These are phyloP conservation scores for Urocitellus parryii DNA, from an alignment of 2,113 vertebrate species.

Conservation along the genomic window DNA sequence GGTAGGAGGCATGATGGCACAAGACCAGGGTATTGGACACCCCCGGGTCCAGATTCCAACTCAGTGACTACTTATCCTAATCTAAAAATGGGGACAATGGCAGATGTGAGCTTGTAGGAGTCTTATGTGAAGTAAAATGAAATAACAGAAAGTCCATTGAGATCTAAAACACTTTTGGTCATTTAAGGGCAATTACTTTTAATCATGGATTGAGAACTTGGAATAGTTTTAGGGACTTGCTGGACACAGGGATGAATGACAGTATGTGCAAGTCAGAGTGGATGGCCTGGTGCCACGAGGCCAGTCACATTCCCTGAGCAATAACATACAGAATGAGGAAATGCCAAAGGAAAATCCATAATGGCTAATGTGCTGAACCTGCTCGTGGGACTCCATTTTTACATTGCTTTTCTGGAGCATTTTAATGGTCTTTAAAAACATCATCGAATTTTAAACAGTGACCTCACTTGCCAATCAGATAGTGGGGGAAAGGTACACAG, in stretches of 20 bases:
- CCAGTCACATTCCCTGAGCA: constrained; percentile 32
- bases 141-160: not conserved
- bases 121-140: not conserved
- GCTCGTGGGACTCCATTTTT: constrained; percentile 2
- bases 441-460: not conserved
- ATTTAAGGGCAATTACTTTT: not conserved
- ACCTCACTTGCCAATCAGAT: not conserved
- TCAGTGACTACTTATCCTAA: not conserved
- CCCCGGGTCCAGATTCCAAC: not conserved
- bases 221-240: constrained; percentile 15
- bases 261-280: not conserved
- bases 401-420: constrained; percentile 37
- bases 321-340: constrained; percentile 62
- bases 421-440: constrained; percentile 47
- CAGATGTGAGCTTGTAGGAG: not conserved
- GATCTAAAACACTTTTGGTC: not conserved
- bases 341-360: not conserved
- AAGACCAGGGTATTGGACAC: not conserved
- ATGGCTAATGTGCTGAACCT: not conserved
- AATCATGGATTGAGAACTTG: not conserved
- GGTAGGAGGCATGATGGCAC: not conserved
- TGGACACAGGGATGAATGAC: not conserved
- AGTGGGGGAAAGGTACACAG: not conserved
- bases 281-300: not conserved
- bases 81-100: not conserved